Base-by-base conservation (phyloP, 1,140 invertebrate genomes). In the Myzus persicae region DNA sequence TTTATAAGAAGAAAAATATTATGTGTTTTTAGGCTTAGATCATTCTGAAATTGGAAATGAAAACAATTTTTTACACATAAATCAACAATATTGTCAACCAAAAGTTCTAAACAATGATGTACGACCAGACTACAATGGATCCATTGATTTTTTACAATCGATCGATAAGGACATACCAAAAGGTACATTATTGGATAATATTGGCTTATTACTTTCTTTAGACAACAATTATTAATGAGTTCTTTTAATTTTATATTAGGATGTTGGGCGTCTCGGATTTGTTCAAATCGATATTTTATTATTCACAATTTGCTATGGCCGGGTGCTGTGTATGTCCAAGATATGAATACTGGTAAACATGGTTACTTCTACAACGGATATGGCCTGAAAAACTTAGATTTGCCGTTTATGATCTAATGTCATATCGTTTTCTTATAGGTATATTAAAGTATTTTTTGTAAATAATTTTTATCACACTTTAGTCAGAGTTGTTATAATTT, bases 321-420 rank as follows among this genome's bases (percentile, higher is more conserved):
- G 31, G 91, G 91, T 6, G 44, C 91, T 40, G 36, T 85, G 9
- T 93, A 85, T 22, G n/a, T 93, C 24, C 91, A 93, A 54, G 91
- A 93, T 5, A 93, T 93, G 91, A 93, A 85, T 40, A 93, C 81
- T 2, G 46, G 91, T 8, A 14, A n/a, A 22, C 81, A 93, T 14
- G 46, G 91, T 26, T 93, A 85, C 40, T 93, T 93, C 31, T 93
- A 93, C 36, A 93, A 93, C 11, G 91, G 91, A 38, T 46, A 93
- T 42, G 91, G 91, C 26, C 26, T 85, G 6, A 93, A 93, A 93
- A 93, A 93, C 1, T 85, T 93, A 42, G 91, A 93, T n/a, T 38
- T 93, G 26, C 46, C 76, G 31, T 93, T 93, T 93, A 93, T 93
- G 91, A 51, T 93, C n/a, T 40, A 38, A 93, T 31, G 3, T 76